Percentiles rank a stretch among this genome's conserved stretches.
Conservation (phyloP, 2,888 invertebrate genomes). For the Folsomia manolachei region DNA sequence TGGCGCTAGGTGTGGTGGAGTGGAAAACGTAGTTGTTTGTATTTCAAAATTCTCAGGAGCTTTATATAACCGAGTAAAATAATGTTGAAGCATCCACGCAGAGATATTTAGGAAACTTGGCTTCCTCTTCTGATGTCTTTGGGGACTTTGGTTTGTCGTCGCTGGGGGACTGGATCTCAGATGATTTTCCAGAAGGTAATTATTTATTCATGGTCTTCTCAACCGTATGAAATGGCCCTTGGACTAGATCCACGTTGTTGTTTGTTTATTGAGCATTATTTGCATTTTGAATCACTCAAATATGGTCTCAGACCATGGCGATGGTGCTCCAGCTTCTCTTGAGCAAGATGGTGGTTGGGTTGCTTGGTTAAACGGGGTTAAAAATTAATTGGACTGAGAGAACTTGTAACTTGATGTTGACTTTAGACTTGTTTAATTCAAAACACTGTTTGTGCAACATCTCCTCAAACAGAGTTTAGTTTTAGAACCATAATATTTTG, state of each 20-base stretch:
- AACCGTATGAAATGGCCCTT: not conserved
- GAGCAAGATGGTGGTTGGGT: not conserved
- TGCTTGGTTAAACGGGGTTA: not conserved
- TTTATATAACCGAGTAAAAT: no score
- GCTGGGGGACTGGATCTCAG: not conserved
- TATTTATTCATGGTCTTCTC: not conserved
- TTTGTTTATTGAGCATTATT: not conserved
- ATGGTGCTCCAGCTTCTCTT: not conserved
- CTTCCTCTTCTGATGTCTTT: no score
- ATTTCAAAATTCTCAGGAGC: not conserved
- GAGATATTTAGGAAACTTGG: not conserved
- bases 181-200: not conserved
- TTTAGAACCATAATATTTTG: no score
- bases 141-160: not conserved
- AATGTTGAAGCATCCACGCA: no score
- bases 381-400: not conserved
- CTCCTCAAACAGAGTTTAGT: no score
- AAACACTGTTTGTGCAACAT: no score
- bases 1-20: not conserved
- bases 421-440: no score
- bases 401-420: no score
- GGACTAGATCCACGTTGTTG: no score
- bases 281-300: not conserved
- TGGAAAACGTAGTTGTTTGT: not conserved
- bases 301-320: not conserved